Percentiles rank a stretch among this genome's conserved stretches.
phyloP scores from a whole-genome alignment of 2,113 vertebrate genomes.

The Zingel zingel region DNA sequence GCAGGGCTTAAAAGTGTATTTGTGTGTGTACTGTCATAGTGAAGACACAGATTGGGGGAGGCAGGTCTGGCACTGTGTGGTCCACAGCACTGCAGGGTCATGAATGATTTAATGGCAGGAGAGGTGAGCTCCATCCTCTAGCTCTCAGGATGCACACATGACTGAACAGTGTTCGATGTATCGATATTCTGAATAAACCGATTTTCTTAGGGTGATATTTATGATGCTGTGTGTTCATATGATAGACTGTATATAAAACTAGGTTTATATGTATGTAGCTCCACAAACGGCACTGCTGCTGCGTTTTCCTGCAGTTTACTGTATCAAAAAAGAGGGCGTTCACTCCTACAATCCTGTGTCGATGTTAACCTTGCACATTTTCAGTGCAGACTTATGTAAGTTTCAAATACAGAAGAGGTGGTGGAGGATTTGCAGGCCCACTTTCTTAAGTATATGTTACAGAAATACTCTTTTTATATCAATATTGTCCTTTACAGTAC shows the following conservation, averaged over 20 bases:
- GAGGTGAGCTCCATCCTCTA: slow-evolving; percentile 61
- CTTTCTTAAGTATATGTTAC: slow-evolving; percentile 13
- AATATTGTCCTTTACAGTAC: background rate
- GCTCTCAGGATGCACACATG: slow-evolving; percentile 49
- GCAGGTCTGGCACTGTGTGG: slow-evolving; percentile 64
- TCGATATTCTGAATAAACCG: slow-evolving; percentile 37
- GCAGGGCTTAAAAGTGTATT: slow-evolving; percentile 45
- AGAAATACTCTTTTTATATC: slow-evolving; percentile 14
- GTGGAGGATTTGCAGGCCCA: slow-evolving; percentile 10
- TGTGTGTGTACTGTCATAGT: slow-evolving; percentile 49
- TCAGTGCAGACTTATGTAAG: slow-evolving; percentile 43
- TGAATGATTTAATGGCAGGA: slow-evolving; percentile 78
- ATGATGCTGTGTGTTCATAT: slow-evolving; percentile 20
- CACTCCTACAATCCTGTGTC: slow-evolving; percentile 23
- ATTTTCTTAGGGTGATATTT: slow-evolving; percentile 37
- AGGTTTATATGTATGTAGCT: background rate
- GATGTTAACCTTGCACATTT: slow-evolving; percentile 17
- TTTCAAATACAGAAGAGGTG: slow-evolving; percentile 32
- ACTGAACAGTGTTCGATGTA: slow-evolving; percentile 5
- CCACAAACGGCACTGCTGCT: background rate
- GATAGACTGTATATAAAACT: background rate
- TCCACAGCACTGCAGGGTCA: slow-evolving; percentile 72
- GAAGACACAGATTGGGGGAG: slow-evolving; percentile 66
- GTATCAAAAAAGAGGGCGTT: slow-evolving; percentile 1
- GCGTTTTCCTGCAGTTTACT: slow-evolving; percentile 29